Conservation (phyloP, 2,797 vertebrate species). For the Morus bassanus region DNA sequence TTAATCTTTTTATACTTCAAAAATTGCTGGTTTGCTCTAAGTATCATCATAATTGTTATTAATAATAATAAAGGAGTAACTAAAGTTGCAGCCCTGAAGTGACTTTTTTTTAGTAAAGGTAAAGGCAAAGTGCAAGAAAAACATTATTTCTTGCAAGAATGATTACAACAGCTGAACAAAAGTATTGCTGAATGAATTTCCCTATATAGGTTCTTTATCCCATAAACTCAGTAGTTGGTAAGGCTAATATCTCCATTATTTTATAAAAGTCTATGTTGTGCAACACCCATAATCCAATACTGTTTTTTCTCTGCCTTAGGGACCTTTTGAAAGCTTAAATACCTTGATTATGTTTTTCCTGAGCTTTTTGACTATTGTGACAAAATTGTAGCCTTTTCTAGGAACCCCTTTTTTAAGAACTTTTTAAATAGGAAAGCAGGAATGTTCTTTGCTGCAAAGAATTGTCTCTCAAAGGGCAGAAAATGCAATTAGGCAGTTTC, state of each 20-base stretch:
- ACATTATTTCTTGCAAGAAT: not conserved
- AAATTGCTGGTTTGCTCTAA: not conserved
- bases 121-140: not conserved
- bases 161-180: not conserved
- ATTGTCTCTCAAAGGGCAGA: not conserved
- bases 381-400: not conserved
- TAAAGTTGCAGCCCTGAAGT: not conserved
- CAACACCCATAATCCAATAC: not conserved
- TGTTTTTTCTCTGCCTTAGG: not conserved
- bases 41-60: not conserved
- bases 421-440: not conserved
- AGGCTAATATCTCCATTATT: not conserved
- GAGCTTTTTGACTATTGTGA: not conserved
- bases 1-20: not conserved
- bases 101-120: not conserved
- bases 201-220: not conserved
- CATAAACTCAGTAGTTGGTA: not conserved
- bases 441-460: not conserved
- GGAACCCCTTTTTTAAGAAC: not conserved
- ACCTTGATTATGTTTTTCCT: not conserved
- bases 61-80: not conserved
- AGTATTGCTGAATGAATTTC: not conserved
- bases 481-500: not conserved
- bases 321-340: not conserved
- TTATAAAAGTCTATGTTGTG: not conserved